Evolutionary conservation across 2,888 invertebrate species (phyloP), one percentile per base, ranked within the genome.

Genomic region (Monopis laevigella): DNA sequence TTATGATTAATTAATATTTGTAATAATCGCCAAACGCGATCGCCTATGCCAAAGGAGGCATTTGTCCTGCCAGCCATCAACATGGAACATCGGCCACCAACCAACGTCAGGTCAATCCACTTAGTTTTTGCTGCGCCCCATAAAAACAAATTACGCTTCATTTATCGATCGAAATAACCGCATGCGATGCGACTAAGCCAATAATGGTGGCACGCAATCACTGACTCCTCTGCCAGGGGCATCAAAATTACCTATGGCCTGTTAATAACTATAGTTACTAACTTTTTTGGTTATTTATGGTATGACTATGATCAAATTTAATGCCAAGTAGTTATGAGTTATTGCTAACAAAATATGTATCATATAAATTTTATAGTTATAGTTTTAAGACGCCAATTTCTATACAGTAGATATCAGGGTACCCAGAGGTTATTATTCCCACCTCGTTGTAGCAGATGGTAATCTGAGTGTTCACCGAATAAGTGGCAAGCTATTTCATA

Each of bases 131-230:
- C 75, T 62, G 56, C 63, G 65, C 53, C 53, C 60, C 60, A 70
- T 72, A 71, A 72, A 74, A 71, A 71, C 67, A 66, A 70, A 75
- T 73, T 72, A 62, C 64, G 63, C 66, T 62, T 70, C 66, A 67
- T 67, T 65, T 68, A 74, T 74, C 68, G 75, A 75, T 71, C 62
- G 61, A 53, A 59, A 64, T 65, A 66, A 68, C 65, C 62, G 58
- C 66, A 65, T 65, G 61, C 64, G n/a, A 65, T 65, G 61, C 64
- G 59, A 68, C 67, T 67, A 64, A 66, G 66, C 59, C 64, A 68
- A 72, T 72, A 71, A 66, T 64, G 56, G 52, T 46, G 48, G 49
- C 62, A 59, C 56, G 59, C 58, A 53, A 58, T 43, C 26, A 45
- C 44, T 45, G 41, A 43, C 44, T 46, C 41, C 43, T 49, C 51